Base-by-base conservation (phyloP, 92 coral and sea anemone genomes). In the Montipora capitata region DNA sequence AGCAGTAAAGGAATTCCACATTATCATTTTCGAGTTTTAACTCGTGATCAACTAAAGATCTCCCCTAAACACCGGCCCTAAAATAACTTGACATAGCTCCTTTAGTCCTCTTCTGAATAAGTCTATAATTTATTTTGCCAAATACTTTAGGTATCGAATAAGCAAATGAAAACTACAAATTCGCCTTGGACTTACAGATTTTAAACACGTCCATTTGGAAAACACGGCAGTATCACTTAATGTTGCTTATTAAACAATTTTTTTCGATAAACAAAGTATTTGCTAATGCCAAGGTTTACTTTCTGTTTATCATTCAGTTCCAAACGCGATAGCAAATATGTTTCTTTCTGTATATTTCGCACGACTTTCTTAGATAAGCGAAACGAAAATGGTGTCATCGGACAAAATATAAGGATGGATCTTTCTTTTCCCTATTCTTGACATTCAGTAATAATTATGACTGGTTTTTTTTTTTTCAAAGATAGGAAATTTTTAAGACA, bases 181-280 rank as follows among this genome's bases (percentile, higher is more conserved):
- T 40, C 4, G 51, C 6, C 51, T 45, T 57, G 39, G 2, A 11
- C 71, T 43, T 9, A 68, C 13, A 40, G 8, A 69, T 41, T 27
- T 27, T 27, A 27, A 27, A 27, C 35, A 27, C 35, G 74, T 69
- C 10, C 16, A 41, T 49, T 40, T 69, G 54, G 76, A 71, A 71
- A 80, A 76, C 49, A 38, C 27, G 75, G 14, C 12, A 41, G 67
- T 58, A 80, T 45, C 51, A 69, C 43, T 59, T 82, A 82, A 82
- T 52, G 40, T 9, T 56, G 56, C 52, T 69, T 82, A 39, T 69
- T 77, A 54, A 80, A 67, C 68, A 69, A 52, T 39, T 7, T 69
- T 41, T 41, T 54, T 82, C 57, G 69, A 43, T n/a, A 52, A 54
- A 27, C 35, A 49, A 69, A 70, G 17, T 82, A 54, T 82, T 82